A percentile compares a stretch with the other conserved stretches of the same genome.
Conservation (phyloP, 2,113 vertebrate genomes). For the Petaurus breviceps region DNA sequence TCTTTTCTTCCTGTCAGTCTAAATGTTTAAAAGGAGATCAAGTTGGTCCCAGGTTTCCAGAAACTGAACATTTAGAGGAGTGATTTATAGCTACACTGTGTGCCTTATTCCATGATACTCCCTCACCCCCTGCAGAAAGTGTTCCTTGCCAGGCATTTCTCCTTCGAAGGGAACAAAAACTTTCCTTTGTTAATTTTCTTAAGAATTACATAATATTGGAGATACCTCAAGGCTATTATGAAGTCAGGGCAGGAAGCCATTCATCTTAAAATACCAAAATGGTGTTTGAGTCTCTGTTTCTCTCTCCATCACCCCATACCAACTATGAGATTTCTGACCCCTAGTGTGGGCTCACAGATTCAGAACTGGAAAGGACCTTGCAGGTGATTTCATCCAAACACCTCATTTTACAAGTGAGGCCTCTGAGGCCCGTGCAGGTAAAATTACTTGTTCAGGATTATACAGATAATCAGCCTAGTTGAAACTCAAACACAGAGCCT, state of each 20-base stretch:
- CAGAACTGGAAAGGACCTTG: not conserved
- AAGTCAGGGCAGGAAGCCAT: conserved; percentile 32
- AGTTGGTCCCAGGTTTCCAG: not conserved
- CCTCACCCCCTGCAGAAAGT: not conserved
- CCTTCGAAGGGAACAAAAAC: not conserved
- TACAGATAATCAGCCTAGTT: not conserved
- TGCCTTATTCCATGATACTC: not conserved
- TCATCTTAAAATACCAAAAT: conserved; percentile 46
- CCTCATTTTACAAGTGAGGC: not conserved
- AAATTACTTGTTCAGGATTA: not conserved
- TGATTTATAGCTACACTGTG: not conserved
- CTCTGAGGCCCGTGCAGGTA: not conserved
- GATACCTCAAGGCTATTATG: conserved; percentile 10
- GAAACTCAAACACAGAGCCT: not conserved
- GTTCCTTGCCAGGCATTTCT: not conserved
- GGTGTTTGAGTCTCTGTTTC: conserved; percentile 22
- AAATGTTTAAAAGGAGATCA: not conserved
- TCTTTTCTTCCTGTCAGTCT: conserved; percentile 43
- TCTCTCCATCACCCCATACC: not conserved
- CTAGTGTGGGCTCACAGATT: not conserved
- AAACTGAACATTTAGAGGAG: not conserved
- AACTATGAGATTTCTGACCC: not conserved
- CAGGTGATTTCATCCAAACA: not conserved
- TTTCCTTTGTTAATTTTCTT: not conserved
- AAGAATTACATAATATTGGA: not conserved